Conservation (phyloP, 2,888 invertebrate species). For the Cephus runcator region DNA sequence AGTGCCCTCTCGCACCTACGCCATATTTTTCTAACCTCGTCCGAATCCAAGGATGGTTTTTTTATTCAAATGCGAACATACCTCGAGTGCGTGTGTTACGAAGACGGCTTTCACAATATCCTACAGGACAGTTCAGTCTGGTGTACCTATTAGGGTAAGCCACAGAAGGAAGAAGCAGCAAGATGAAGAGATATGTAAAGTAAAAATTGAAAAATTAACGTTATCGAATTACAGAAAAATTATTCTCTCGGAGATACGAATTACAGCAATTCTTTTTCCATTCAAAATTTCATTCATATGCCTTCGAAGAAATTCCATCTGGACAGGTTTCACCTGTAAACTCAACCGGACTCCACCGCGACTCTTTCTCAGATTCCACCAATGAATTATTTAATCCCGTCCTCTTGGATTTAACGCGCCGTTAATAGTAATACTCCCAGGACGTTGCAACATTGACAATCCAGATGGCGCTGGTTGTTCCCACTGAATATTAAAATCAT, state of each 20-base stretch:
- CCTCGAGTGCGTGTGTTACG: not conserved
- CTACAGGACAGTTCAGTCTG: not conserved
- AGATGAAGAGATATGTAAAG: not conserved
- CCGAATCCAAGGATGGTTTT: constrained; percentile 7
- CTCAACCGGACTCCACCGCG: not conserved
- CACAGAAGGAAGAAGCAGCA: not conserved
- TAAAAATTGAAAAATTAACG: not conserved
- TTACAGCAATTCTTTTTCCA: not conserved
- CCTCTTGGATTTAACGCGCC: not conserved
- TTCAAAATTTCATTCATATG: not conserved
- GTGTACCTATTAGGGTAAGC: not conserved
- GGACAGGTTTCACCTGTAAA: not conserved
- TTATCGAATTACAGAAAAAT: not conserved
- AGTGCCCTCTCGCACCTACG: constrained; percentile 7
- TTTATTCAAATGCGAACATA: constrained; percentile 8
- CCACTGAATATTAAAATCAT: not conserved
- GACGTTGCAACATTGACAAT: not conserved
- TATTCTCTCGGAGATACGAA: not conserved
- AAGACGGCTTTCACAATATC: not conserved
- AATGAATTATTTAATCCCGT: constrained; percentile 4
- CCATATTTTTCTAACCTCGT: constrained; percentile 7
- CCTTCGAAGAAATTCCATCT: constrained; percentile 1
- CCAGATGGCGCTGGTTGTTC: not conserved
- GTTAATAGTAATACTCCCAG: not conserved
- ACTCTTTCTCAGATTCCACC: not conserved